These are phyloP conservation scores for Lepidothrix coronata DNA, from an alignment of 2,113 vertebrate genomes.

Conservation along the genomic window DNA sequence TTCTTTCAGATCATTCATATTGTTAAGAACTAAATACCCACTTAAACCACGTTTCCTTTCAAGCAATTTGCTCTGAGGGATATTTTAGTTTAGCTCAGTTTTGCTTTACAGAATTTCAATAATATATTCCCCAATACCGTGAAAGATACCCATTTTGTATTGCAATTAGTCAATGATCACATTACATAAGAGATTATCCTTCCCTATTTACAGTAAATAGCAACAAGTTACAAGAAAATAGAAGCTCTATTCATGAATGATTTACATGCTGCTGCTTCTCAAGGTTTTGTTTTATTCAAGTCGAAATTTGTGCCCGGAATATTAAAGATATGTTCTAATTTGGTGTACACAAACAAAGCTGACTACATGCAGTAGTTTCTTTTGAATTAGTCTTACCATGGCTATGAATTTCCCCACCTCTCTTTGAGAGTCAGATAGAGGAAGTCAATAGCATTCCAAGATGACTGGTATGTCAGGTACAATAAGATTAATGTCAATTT, in stretches of 20 bases:
- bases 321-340: slow-evolving; percentile 29
- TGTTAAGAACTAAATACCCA: slow-evolving; percentile 24
- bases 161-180: slow-evolving; percentile 51
- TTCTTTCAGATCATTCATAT: neutral
- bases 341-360: neutral
- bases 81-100: slow-evolving; percentile 10
- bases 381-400: neutral
- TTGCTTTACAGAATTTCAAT: slow-evolving; percentile 22
- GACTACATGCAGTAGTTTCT: neutral
- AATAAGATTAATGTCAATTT: neutral
- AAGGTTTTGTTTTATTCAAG: slow-evolving; percentile 47
- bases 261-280: slow-evolving; percentile 51
- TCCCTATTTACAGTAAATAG: slow-evolving; percentile 57
- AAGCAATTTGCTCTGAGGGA: slow-evolving; percentile 51
- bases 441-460: neutral
- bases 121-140: slow-evolving; percentile 10
- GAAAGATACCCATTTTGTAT: slow-evolving; percentile 5
- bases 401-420: neutral
- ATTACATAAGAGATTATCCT: slow-evolving; percentile 66
- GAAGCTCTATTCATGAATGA: slow-evolving; percentile 53
- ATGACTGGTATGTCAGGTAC: neutral
- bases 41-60: slow-evolving; percentile 27
- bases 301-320: slow-evolving; percentile 30
- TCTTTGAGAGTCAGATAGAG: neutral
- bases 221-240: slow-evolving; percentile 55